Evolutionary conservation across 2,113 vertebrate genomes (phyloP), one percentile per base, ranked within the genome.

Genomic region (Melanerpes formicivorus): DNA sequence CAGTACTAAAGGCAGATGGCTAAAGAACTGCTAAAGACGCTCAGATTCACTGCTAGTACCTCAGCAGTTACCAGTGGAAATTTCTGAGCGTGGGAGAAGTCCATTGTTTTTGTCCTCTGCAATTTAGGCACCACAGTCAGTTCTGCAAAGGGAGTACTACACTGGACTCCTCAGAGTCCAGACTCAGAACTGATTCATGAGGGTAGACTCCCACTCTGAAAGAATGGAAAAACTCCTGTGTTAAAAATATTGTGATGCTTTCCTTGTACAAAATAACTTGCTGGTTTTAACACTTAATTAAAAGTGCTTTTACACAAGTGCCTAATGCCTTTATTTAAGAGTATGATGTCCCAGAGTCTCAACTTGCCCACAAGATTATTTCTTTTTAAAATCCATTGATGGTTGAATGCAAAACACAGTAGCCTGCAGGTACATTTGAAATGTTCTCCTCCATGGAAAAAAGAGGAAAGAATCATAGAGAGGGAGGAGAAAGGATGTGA

Each of bases 1-100:
- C 75, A 79, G 8, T 18, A 18, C 52, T 77, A 27, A 87, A 90
- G 71, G 82, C 91, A 95, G 84, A 87, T 63, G 75, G 84, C 62
- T 92, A 70, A 70, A 93, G 60, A 83, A 37, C 69, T 87, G 46
- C 30, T 32, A 73, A 58, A 87, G 65, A 54, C 65, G 5, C 14
- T 80, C 17, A 16, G 18, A 67, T 80, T 80, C 52, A 18, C 16
- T 58, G 42, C 73, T 70, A 18, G 11, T 30, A 32, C 48, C 34
- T 76, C 34, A 82, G 34, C 25, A 73, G n/a, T 69, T 82, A 44
- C 50, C 44, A 50, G 14, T 6, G 18, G 44, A 73, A 91, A 90
- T 73, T 22, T 42, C 12, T 63, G 59, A 83, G 18, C 6, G 1
- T 8, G 9, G 25, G 18, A 27, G 6, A 90, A 48, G 15, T 40